Evolutionary conservation across 2,113 vertebrate species (phyloP).

Genomic region (Lucifuga dentata): DNA sequence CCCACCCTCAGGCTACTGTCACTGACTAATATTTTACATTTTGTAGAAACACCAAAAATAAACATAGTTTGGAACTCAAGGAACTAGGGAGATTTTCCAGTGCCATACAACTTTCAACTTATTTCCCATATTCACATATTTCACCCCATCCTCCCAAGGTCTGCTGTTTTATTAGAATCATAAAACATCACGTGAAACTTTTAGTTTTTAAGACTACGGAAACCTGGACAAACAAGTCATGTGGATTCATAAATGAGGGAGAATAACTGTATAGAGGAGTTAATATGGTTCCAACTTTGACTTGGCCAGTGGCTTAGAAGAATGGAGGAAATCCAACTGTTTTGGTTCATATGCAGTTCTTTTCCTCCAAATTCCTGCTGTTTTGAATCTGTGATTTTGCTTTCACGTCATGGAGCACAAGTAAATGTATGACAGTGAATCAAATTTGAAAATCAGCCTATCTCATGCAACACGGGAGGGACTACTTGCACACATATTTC

Average conservation of each 20-base stretch:
- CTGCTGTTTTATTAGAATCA: conserved; percentile 38
- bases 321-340: conserved; percentile 15
- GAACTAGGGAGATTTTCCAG: conserved; percentile 10
- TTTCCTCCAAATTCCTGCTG: conserved; percentile 16
- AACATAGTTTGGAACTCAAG: conserved; percentile 15
- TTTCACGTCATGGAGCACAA: conserved; percentile 2
- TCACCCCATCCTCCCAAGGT: conserved; percentile 12
- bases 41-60: conserved; percentile 1
- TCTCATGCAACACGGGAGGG: background rate
- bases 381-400: conserved; percentile 21
- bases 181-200: conserved; percentile 48
- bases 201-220: conserved; percentile 15
- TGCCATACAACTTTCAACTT: conserved; percentile 30
- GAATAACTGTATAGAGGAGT: conserved; percentile 27
- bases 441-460: conserved; percentile 11
- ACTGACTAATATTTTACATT: conserved; percentile 2
- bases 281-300: conserved; percentile 11
- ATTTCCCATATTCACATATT: conserved; percentile 30
- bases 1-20: background rate
- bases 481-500: background rate
- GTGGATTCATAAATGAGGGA: conserved; percentile 23
- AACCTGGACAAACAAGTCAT: conserved; percentile 21
- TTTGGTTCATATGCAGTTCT: conserved; percentile 12
- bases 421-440: background rate
- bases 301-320: conserved; percentile 4